Conservation (phyloP, 2,888 invertebrate species). For the Coenonympha arcania region DNA sequence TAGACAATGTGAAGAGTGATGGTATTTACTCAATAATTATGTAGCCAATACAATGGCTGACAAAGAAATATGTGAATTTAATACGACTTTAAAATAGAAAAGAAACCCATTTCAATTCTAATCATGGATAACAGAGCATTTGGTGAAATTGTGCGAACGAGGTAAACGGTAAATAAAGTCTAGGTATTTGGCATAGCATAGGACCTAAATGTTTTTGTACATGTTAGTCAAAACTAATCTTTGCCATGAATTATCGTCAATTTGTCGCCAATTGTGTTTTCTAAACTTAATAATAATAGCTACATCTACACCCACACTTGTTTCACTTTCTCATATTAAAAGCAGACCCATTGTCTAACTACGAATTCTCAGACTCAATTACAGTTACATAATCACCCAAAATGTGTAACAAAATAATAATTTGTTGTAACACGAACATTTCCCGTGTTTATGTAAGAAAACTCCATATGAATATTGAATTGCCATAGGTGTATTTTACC, state of each 20-base stretch:
- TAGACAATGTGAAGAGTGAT: neutral
- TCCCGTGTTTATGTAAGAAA: neutral
- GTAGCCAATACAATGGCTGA: neutral
- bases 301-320: neutral
- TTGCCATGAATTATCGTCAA: no score
- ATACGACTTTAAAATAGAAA: constrained; percentile 18
- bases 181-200: no score
- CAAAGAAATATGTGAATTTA: constrained; percentile 13
- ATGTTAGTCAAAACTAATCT: no score
- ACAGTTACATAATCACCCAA: neutral
- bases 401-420: neutral
- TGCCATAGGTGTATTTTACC: no score
- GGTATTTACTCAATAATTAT: neutral
- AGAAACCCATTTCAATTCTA: constrained; percentile 24
- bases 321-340: constrained; percentile 1
- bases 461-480: neutral
- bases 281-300: neutral
- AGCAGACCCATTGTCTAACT: neutral
- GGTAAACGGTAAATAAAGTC: constrained; percentile 5
- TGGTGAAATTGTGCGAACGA: constrained; percentile 21
- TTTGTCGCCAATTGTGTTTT: neutral
- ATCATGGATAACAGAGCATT: constrained; percentile 16
- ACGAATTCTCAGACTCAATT: neutral
- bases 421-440: neutral
- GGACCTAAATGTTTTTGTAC: no score